Conservation (phyloP, 2,797 vertebrate genomes). For the Potorous gilbertii region DNA sequence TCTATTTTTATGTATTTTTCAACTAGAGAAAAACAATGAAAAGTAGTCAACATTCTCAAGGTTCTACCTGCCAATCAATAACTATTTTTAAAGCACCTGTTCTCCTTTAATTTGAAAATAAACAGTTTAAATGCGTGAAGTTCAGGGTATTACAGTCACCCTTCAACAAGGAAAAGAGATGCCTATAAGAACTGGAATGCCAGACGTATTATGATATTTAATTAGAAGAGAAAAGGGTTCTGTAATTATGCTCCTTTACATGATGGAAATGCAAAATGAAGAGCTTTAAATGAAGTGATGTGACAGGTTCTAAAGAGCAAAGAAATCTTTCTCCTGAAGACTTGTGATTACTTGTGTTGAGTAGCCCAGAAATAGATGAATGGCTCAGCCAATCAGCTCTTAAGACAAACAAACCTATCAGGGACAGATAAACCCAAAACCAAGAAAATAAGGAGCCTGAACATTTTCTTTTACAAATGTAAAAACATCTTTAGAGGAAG, state of each 20-base stretch:
- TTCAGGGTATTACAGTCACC: conserved; percentile 65
- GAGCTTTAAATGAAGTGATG: conserved; percentile 70
- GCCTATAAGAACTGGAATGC: conserved; percentile 66
- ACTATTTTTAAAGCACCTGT: conserved; percentile 58
- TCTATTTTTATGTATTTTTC: conserved; percentile 65
- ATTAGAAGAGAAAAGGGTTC: conserved; percentile 59
- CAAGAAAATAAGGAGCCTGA: conserved; percentile 20
- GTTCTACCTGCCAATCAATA: conserved; percentile 39
- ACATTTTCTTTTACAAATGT: background rate
- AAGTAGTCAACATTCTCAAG: conserved; percentile 28
- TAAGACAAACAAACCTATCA: conserved; percentile 35
- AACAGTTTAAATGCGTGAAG: conserved; percentile 72
- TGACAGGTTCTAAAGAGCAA: conserved; percentile 44
- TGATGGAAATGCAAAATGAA: conserved; percentile 68
- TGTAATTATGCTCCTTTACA: conserved; percentile 68
- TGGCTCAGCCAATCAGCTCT: conserved; percentile 48
- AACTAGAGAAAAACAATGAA: conserved; percentile 68
- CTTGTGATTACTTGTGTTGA: conserved; percentile 48
- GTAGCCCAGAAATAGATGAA: conserved; percentile 23
- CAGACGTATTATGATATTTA: conserved; percentile 68
- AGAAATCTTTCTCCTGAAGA: conserved; percentile 40
- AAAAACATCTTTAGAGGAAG: background rate
- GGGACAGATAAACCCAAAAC: conserved; percentile 23
- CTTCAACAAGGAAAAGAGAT: conserved; percentile 56
- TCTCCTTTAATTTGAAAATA: conserved; percentile 74